A percentile compares a stretch with the other conserved stretches of the same genome.
Conservation (phyloP, 2,888 invertebrate species). For the Autographa gamma region DNA sequence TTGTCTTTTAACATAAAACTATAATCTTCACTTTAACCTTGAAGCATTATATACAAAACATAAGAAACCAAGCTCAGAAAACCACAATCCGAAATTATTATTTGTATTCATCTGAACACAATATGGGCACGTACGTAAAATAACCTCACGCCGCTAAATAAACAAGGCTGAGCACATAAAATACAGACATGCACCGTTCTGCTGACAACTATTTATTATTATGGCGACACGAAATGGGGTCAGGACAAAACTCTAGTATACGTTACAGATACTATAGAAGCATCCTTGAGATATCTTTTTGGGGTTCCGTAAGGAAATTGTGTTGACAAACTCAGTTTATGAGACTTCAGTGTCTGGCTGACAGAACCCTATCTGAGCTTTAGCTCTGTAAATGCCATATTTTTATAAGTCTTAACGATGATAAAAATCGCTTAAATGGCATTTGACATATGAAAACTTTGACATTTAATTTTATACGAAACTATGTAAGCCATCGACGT, state of each 20-base stretch:
- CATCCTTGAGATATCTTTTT: background rate
- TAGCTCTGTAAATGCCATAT: too few relatives aligned
- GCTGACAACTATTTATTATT: conserved; percentile 51
- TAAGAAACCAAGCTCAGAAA: background rate
- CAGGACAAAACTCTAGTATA: conserved; percentile 21
- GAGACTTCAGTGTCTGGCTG: background rate
- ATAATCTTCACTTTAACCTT: too few relatives aligned
- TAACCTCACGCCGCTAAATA: conserved; percentile 38
- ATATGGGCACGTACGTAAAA: conserved; percentile 23
- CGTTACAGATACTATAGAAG: background rate
- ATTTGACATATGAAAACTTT: too few relatives aligned
- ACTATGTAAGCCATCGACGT: too few relatives aligned
- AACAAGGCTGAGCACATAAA: conserved; percentile 51
- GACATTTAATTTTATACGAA: too few relatives aligned
- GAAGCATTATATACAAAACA: background rate
- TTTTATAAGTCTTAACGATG: too few relatives aligned
- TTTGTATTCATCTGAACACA: conserved; percentile 7
- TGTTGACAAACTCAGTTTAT: background rate
- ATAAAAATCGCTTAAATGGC: too few relatives aligned
- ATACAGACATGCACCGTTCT: conserved; percentile 43
- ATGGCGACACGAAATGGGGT: conserved; percentile 36
- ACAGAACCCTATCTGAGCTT: background rate
- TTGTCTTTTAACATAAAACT: too few relatives aligned
- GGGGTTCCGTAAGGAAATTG: background rate
- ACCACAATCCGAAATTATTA: background rate